A percentile compares a stretch with the other conserved stretches of the same genome.
phyloP scores from a whole-genome alignment of 2,888 invertebrate genomes.

The Aelia acuminata region DNA sequence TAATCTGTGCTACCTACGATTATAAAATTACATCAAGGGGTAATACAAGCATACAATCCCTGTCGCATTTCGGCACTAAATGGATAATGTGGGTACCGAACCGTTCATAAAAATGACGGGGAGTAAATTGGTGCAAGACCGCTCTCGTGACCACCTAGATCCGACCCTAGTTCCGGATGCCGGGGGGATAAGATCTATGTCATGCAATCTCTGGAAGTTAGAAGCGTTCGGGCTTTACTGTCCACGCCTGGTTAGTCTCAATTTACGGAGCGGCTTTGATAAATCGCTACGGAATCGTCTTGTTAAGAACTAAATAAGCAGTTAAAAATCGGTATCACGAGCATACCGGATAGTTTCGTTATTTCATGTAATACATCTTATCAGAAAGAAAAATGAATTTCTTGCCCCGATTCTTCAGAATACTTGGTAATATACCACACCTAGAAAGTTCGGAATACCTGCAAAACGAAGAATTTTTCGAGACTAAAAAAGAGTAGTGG shows the following conservation, averaged over 20 bases:
- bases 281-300: neutral
- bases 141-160: slow-evolving; percentile 1
- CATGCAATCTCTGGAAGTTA: neutral
- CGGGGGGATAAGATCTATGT: neutral
- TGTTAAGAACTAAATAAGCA: neutral
- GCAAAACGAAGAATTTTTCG: no score
- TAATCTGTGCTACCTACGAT: no score
- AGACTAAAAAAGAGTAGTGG: no score
- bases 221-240: neutral
- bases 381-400: no score
- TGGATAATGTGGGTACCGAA: neutral
- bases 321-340: neutral
- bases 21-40: no score
- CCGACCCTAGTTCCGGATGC: neutral
- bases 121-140: neutral
- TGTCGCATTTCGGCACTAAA: neutral
- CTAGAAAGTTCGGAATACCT: no score
- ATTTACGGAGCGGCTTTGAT: neutral
- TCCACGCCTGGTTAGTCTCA: neutral
- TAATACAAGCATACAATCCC: neutral
- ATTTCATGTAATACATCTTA: no score
- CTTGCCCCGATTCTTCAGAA: no score
- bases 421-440: no score
- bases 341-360: no score
- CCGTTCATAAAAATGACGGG: neutral